Percentiles rank a stretch among this genome's conserved stretches.
These are phyloP conservation scores for Pseudorectes ferrugineus DNA, from an alignment of 2,113 vertebrate genomes.

Conservation along the genomic window DNA sequence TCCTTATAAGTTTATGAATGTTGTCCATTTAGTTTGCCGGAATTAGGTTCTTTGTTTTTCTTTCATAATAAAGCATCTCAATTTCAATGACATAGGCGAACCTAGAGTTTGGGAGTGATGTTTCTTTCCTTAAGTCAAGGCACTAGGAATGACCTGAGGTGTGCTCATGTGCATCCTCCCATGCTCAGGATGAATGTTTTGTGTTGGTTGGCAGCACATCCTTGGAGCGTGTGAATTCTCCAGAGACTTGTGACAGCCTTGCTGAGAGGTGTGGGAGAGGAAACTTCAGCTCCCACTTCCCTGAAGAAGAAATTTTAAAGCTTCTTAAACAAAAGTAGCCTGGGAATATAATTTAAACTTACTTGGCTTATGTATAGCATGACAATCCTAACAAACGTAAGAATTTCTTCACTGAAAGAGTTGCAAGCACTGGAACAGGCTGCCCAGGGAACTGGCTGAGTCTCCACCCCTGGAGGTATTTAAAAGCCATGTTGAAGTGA, in stretches of 20 bases:
- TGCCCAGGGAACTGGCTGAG: not conserved
- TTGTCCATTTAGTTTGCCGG: not conserved
- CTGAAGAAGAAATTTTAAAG: not conserved
- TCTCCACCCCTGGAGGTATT: not conserved
- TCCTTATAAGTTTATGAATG: not conserved
- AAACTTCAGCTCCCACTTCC: not conserved
- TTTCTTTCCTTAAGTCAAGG: not conserved
- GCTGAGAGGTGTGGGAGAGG: not conserved
- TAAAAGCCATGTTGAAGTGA: not conserved
- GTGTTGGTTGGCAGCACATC: accelerated
- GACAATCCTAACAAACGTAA: accelerated
- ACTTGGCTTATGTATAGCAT: not conserved
- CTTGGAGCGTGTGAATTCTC: not conserved
- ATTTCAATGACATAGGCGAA: not conserved
- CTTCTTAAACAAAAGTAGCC: not conserved
- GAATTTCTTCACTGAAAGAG: not conserved
- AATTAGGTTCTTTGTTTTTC: not conserved
- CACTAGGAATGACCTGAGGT: not conserved
- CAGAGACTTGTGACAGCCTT: not conserved
- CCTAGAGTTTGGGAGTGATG: not conserved
- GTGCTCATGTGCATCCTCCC: not conserved
- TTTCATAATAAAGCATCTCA: not conserved
- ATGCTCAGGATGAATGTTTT: not conserved
- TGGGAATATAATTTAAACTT: not conserved
- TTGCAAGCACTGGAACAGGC: not conserved